phyloP scores from a whole-genome alignment of 2,888 invertebrate genomes.

The Calameuta idolon region DNA sequence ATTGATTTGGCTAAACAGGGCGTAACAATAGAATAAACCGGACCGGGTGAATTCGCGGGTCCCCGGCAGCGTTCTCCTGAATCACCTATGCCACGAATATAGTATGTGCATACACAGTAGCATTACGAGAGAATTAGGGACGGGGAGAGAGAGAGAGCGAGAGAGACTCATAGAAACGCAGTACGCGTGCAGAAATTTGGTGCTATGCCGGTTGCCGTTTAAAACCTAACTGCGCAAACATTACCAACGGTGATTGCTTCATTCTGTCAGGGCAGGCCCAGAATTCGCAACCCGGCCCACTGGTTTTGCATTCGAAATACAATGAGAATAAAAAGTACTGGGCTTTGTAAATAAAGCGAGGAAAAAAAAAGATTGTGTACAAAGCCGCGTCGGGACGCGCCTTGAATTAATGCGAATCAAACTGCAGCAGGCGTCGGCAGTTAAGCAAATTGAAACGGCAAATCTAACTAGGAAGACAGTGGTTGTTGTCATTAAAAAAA shows the following conservation, averaged over 20 bases:
- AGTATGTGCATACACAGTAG: not conserved
- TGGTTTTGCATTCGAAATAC: slow-evolving; percentile 46
- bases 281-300: slow-evolving; percentile 9
- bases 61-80: not conserved
- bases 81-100: not conserved
- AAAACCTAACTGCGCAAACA: slow-evolving; percentile 54
- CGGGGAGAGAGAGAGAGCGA: slow-evolving; percentile 12
- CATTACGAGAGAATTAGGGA: slow-evolving; percentile 28
- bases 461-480: not conserved
- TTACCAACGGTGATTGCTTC: slow-evolving; percentile 56
- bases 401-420: slow-evolving; percentile 38
- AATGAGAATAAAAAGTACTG: too few species aligned
- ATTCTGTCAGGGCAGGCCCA: slow-evolving; percentile 31
- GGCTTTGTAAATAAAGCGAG: slow-evolving; percentile 17
- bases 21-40: slow-evolving; percentile 48
- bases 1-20: slow-evolving; percentile 51
- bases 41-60: slow-evolving; percentile 7
- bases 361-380: slow-evolving; percentile 39
- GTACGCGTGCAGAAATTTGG: not conserved
- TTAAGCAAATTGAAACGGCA: slow-evolving; percentile 9
- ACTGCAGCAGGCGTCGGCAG: slow-evolving; percentile 17
- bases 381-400: slow-evolving; percentile 25
- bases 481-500: not conserved
- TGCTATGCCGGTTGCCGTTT: slow-evolving; percentile 26
- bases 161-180: not conserved